A percentile compares a stretch with the other conserved stretches of the same genome.
phyloP scores from a whole-genome alignment of 2,113 vertebrate genomes.

The Syrrhaptes paradoxus region DNA sequence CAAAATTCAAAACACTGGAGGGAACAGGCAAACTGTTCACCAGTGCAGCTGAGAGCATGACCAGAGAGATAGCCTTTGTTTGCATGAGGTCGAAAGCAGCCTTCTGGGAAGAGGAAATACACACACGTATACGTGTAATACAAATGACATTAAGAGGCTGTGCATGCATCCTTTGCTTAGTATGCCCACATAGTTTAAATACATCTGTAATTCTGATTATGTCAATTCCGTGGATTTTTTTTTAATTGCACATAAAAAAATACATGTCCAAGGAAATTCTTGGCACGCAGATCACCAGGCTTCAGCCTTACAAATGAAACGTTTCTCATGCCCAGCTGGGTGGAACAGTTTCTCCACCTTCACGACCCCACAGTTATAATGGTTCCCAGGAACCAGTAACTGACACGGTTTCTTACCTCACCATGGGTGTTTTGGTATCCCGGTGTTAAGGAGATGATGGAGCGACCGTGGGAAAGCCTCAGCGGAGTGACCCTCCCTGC shows the following conservation, averaged over 20 bases:
- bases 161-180: not conserved
- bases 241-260: conserved; percentile 11
- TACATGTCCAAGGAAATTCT: not conserved
- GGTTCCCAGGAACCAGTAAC: not conserved
- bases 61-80: conserved; percentile 12
- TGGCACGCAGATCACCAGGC: not conserved
- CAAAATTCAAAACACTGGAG: not conserved
- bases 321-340: not conserved
- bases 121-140: not conserved
- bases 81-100: not conserved
- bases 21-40: not conserved
- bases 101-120: not conserved
- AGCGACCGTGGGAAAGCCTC: conserved; percentile 19
- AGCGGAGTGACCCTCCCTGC: not conserved
- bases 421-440: not conserved
- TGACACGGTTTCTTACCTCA: conserved; percentile 29
- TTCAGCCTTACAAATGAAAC: not conserved
- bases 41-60: not conserved
- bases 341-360: conserved; percentile 12
- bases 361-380: not conserved
- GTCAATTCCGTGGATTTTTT: not conserved
- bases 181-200: not conserved
- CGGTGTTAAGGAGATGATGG: not conserved
- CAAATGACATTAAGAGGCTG: not conserved
- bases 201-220: conserved; percentile 4